Evolutionary conservation across 2,113 vertebrate species (phyloP), one percentile per base, ranked within the genome.

Genomic region (Carassius carassius): DNA sequence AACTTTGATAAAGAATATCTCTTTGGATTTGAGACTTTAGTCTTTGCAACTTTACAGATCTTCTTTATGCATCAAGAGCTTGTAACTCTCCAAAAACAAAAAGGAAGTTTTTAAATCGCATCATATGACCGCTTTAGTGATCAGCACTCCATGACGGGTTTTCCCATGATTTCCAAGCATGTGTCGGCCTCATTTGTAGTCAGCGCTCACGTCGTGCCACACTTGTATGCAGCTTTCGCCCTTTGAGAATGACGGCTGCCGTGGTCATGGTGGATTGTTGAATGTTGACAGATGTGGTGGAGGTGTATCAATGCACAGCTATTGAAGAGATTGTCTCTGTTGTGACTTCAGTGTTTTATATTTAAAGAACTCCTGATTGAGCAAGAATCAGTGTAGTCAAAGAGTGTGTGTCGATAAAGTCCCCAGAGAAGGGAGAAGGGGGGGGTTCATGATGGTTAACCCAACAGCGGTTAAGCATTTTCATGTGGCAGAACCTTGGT

Each of bases 71-170:
- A 29, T 29, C 29, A 29, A 2, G 1, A 29, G 29, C 29, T 29
- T 29, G 29, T 29, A 29, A 29, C 29, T 2, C 29, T 29, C 29
- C 29, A 29, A 29, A 29, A 2, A 29, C n/a, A n/a, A 2, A 29
- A 29, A 29, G 29, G 29, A 29, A 1, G 29, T 29, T 29, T 29
- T 29, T n/a, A n/a, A n/a, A n/a, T n/a, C n/a, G n/a, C n/a, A n/a
- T n/a, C n/a, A n/a, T n/a, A n/a, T n/a, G n/a, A n/a, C n/a, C n/a
- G n/a, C n/a, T n/a, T n/a, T n/a, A n/a, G n/a, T n/a, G n/a, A n/a
- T n/a, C n/a, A n/a, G 58, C 98, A 96, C 92, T 99, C 98, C 98
- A 99, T 99, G 80, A 99, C 98, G 0, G 98, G 98, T 85, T 99
- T 99, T 62, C 98, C 98, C 95, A 99, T 86, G 92, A 99, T 99